Percentiles rank a stretch among this genome's conserved stretches.
These are phyloP conservation scores for Calcarius lapponicus DNA, from an alignment of 2,797 vertebrate species.

Conservation along the genomic window DNA sequence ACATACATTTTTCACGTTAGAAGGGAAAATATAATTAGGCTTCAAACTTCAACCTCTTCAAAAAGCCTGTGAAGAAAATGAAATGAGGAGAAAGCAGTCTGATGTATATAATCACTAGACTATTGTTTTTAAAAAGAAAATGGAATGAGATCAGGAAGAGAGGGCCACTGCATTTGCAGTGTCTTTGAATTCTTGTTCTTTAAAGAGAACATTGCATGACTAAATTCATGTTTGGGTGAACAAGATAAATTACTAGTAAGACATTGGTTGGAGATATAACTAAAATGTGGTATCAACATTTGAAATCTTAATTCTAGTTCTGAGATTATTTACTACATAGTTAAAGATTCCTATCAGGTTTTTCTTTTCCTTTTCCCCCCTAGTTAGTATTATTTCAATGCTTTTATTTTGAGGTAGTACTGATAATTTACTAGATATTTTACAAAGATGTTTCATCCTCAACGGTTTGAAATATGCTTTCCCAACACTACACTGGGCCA, in stretches of 20 bases:
- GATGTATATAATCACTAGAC: not conserved
- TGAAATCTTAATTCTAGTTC: not conserved
- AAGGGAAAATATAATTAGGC: not conserved
- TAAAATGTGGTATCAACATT: not conserved
- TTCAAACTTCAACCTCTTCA: not conserved
- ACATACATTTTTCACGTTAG: not conserved
- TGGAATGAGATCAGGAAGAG: not conserved
- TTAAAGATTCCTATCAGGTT: not conserved
- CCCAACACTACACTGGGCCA: not conserved
- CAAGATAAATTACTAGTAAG: not conserved
- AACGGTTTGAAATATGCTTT: not conserved
- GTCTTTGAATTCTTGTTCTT: not conserved
- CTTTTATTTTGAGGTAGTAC: not conserved
- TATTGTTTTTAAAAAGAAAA: slow-evolving; percentile 9
- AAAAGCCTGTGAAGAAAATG: not conserved
- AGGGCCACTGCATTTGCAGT: not conserved
- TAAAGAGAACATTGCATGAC: not conserved
- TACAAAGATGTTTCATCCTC: not conserved
- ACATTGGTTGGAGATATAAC: not conserved
- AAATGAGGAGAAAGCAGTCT: not conserved
- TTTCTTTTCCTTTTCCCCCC: accelerated
- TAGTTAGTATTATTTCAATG: not conserved
- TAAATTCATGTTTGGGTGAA: not conserved
- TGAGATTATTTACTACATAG: not conserved
- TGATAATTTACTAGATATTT: not conserved